A percentile compares a stretch with the other conserved stretches of the same genome.
Evolutionary conservation across 1,140 invertebrate genomes (phyloP).

Genomic region (Octopus bimaculoides): DNA sequence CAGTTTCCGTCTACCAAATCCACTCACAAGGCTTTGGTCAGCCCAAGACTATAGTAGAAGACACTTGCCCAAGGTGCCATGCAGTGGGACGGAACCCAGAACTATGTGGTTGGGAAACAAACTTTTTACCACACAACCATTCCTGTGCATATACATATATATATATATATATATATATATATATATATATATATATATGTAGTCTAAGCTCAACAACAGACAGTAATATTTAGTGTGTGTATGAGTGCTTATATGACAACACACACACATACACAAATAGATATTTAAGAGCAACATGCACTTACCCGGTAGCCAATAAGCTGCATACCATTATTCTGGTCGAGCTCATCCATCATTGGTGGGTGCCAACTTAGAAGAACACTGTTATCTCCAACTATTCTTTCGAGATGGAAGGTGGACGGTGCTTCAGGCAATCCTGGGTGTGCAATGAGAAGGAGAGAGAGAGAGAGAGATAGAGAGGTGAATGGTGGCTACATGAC

Average conservation of each 20-base stretch:
- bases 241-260: not conserved
- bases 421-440: conserved; percentile 36
- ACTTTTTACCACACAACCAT: not conserved
- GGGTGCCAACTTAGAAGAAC: conserved; percentile 43
- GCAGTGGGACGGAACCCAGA: not conserved
- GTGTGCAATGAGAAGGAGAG: too few relatives aligned
- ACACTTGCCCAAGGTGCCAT: too few relatives aligned
- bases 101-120: not conserved
- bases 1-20: too few relatives aligned
- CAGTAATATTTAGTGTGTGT: not conserved
- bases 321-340: conserved; percentile 31
- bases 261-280: not conserved
- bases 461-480: too few relatives aligned
- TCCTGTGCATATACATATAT: not conserved
- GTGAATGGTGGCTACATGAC: too few relatives aligned
- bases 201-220: not conserved
- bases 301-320: conserved; percentile 43
- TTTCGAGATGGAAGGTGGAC: conserved; percentile 32
- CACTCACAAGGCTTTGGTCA: too few relatives aligned
- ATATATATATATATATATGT: not conserved
- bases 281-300: not conserved
- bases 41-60: too few relatives aligned
- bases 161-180: not conserved
- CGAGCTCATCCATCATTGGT: conserved; percentile 32
- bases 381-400: conserved; percentile 33